Evolutionary conservation across 2,888 invertebrate species (phyloP), one percentile per base, ranked within the genome.

Genomic region (Gymnosoma rotundatum): DNA sequence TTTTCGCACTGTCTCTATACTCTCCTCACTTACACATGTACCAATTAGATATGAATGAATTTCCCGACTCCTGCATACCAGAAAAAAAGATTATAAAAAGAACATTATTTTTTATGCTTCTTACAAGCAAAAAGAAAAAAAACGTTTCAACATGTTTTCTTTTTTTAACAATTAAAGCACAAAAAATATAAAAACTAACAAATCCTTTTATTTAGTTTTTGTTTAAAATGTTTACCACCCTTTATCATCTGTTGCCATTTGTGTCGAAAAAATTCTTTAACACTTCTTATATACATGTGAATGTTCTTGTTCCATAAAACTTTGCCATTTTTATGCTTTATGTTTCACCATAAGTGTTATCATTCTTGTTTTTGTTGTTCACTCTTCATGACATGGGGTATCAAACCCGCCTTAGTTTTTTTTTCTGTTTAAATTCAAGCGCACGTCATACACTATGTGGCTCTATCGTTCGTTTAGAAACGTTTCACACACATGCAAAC

Each of bases 401-500:
- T 76, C 16, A 48, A 56, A 58, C 48, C 69, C 21, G 32, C 63
- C 70, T 56, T 70, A 32, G 45, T 45, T 21, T 38, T 67, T 45
- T 69, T 45, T 21, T 70, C 4, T n/a, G 10, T 76, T 69, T 69
- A 10, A 42, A 42, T 56, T 18, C n/a, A 76, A 61, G 63, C 36
- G 60, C n/a, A 54, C 12, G 50, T n/a, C n/a, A 50, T 38, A 50
- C 36, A 66, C 20, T 16, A 60, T 61, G 67, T 60, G 9, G 36
- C n/a, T 25, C 9, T 48, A 42, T 32, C 52, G 9, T 42, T 72
- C 16, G 5, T 42, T 66, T 20, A 12, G 3, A 58, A 72, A 38
- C 56, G 58, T 61, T 76, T 70, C 82, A 9, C 82, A 72, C 66
- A 82, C 56, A 72, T 72, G 67, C 60, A 32, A 82, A 66, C 76